Conservation (phyloP, 2,113 vertebrate genomes). For the Sinocyclocheilus maitianheensis region DNA sequence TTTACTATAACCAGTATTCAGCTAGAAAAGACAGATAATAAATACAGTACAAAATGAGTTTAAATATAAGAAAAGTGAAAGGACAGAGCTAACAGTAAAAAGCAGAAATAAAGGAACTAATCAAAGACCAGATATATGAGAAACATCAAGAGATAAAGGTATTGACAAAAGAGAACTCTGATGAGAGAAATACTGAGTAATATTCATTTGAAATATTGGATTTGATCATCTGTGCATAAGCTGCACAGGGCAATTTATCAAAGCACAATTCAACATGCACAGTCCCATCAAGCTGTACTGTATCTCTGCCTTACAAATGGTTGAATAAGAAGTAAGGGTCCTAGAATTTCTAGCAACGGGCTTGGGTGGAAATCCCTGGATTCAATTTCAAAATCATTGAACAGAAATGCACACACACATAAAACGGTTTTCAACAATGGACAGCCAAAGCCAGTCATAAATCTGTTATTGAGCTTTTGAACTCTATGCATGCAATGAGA, state of each 20-base stretch:
- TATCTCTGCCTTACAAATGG: background rate
- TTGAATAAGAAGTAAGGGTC: background rate
- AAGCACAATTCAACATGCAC: conserved; percentile 21
- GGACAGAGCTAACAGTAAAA: background rate
- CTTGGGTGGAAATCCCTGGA: conserved; percentile 5
- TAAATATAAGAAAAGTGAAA: background rate
- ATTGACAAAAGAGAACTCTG: background rate
- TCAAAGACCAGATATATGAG: background rate
- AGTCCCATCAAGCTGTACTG: background rate
- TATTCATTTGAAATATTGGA: background rate
- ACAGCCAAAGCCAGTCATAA: conserved; percentile 17
- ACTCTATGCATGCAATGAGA: conserved; percentile 41
- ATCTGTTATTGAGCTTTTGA: conserved; percentile 31
- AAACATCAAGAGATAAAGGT: background rate
- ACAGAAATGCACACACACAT: background rate
- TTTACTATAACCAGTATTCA: background rate
- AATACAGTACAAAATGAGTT: background rate
- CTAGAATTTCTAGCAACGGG: background rate
- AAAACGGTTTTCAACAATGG: conserved; percentile 17
- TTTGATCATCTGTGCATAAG: background rate
- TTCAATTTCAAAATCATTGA: conserved; percentile 31
- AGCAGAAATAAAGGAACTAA: background rate
- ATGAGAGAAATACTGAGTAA: conserved; percentile 2
- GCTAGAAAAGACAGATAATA: background rate
- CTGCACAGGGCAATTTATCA: background rate